Conservation (phyloP, 2,113 vertebrate species). For the Xiphias gladius region DNA sequence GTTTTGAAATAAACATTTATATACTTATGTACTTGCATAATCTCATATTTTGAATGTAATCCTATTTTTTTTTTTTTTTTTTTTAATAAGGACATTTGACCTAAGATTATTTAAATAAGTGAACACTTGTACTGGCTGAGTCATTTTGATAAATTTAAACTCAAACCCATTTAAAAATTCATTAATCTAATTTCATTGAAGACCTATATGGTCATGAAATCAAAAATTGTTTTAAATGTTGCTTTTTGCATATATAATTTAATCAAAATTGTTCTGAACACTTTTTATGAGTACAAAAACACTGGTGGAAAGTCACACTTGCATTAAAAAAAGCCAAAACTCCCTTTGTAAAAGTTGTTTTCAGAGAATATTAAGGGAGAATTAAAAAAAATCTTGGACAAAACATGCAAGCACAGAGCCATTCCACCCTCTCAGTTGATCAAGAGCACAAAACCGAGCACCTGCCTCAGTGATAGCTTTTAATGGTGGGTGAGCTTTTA, state of each 20-base stretch:
- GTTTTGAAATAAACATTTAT: conserved; percentile 86
- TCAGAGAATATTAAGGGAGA: no score
- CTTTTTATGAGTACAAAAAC: no score
- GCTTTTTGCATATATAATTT: no score
- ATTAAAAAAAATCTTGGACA: no score
- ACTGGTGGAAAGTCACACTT: neutral
- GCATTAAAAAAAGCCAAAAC: neutral
- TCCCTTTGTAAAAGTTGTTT: no score
- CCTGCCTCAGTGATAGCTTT: neutral
- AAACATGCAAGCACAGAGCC: no score
- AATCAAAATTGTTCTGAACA: no score
- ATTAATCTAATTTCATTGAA: conserved; percentile 6
- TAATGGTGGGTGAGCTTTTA: neutral
- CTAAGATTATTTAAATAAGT: neutral
- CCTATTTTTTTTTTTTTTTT: neutral
- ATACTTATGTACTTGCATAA: conserved; percentile 63
- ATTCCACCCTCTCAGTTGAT: neutral
- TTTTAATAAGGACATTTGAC: neutral
- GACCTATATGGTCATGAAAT: neutral
- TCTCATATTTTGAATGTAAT: conserved; percentile 31
- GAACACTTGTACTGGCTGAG: neutral
- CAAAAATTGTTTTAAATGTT: neutral
- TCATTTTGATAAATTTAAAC: neutral
- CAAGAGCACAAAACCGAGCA: neutral
- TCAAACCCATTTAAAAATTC: conserved; percentile 23